A percentile compares a stretch with the other conserved stretches of the same genome.
Conservation (phyloP, 2,113 vertebrate genomes). For the Mus pahari region DNA sequence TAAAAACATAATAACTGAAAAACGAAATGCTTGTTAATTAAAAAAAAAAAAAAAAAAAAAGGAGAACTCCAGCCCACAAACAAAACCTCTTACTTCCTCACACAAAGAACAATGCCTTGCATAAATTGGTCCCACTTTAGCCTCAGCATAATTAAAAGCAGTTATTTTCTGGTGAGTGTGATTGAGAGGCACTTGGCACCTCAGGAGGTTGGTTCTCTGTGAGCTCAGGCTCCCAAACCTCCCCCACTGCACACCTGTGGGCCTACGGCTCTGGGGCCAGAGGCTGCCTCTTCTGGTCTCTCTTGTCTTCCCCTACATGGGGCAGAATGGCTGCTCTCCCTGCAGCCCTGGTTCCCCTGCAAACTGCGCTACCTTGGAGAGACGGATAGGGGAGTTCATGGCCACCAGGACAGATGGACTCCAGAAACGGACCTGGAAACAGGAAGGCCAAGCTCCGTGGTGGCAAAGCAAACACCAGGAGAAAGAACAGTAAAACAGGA, state of each 20-base stretch:
- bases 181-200: not conserved
- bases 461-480: not conserved
- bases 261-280: not conserved
- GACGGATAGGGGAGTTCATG: not conserved
- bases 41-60: not conserved
- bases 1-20: slow-evolving; percentile 34
- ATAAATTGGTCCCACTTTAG: not conserved
- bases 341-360: accelerated
- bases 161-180: slow-evolving; percentile 21
- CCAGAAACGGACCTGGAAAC: not conserved
- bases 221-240: not conserved
- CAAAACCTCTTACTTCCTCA: slow-evolving; percentile 32
- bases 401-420: not conserved
- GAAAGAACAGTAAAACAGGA: not conserved
- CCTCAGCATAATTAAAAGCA: slow-evolving; percentile 34
- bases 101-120: not conserved
- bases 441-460: not conserved
- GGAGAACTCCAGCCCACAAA: not conserved
- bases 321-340: not conserved
- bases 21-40: slow-evolving; percentile 40
- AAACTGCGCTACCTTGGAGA: not conserved
- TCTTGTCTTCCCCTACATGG: not conserved
- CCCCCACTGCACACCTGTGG: not conserved
- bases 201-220: not conserved
- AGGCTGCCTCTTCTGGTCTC: too few species aligned